These are phyloP conservation scores for Aepyceros melampus DNA, from an alignment of 2,113 vertebrate species.

Conservation along the genomic window DNA sequence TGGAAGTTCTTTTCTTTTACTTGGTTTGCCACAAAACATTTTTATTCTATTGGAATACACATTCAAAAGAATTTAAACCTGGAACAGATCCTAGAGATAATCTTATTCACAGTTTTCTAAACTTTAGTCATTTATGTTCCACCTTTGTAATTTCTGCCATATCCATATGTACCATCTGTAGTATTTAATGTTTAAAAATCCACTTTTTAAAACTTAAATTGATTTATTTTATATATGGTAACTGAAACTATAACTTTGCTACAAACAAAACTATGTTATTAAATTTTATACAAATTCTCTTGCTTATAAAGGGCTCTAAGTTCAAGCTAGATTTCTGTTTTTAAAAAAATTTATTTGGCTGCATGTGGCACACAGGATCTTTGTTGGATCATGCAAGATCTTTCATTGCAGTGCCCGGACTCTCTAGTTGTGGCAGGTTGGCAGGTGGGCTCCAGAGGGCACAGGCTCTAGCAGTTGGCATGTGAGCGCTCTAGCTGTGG, in stretches of 20 bases:
- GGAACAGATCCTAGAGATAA: background rate
- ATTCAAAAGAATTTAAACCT: constrained; percentile 4
- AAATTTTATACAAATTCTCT: background rate
- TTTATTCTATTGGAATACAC: background rate
- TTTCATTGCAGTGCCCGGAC: background rate
- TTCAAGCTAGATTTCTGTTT: background rate
- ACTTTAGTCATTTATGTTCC: background rate
- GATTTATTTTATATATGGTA: constrained; percentile 32
- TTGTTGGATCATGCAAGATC: background rate
- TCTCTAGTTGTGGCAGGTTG: background rate
- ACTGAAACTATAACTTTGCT: background rate
- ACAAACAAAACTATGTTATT: constrained; percentile 3
- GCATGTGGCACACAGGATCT: background rate
- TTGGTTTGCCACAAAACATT: background rate
- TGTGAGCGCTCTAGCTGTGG: background rate
- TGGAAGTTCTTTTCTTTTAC: background rate
- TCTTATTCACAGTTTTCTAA: constrained; percentile 3
- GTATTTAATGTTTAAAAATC: background rate
- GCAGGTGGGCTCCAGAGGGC: background rate
- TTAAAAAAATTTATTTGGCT: background rate
- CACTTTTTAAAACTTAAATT: constrained; percentile 9
- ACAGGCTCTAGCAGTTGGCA: background rate
- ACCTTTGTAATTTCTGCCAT: background rate
- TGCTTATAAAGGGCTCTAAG: background rate
- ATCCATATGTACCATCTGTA: background rate